These are phyloP conservation scores for Plagodis pulveraria DNA, from an alignment of 2,888 invertebrate genomes.

Conservation along the genomic window DNA sequence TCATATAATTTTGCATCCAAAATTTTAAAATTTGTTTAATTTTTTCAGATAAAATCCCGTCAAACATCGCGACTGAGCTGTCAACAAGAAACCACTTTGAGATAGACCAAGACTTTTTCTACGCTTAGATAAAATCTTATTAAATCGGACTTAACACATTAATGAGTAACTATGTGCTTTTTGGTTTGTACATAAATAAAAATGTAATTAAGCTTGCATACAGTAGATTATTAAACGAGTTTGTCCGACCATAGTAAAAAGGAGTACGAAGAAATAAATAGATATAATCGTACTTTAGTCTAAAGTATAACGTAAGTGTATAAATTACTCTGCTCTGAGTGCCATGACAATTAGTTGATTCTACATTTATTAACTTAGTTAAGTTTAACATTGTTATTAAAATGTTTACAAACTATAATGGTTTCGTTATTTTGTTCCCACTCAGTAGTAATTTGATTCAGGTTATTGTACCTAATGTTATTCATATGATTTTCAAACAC, in stretches of 20 bases:
- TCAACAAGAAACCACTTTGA: slow-evolving; percentile 87
- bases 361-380: slow-evolving; percentile 1
- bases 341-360: background rate
- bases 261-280: too few relatives aligned
- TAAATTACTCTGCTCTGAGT: background rate
- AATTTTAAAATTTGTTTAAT: background rate
- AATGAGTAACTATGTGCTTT: slow-evolving; percentile 1
- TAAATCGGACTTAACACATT: slow-evolving; percentile 12
- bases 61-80: slow-evolving; percentile 91
- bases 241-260: too few relatives aligned
- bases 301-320: background rate
- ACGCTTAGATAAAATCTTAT: slow-evolving; percentile 47
- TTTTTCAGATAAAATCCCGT: slow-evolving; percentile 91
- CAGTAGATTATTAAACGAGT: background rate
- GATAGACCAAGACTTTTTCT: slow-evolving; percentile 74
- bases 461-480: too few relatives aligned
- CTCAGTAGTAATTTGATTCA: too few relatives aligned
- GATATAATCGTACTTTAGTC: too few relatives aligned
- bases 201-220: background rate
- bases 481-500: too few relatives aligned
- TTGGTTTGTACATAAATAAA: slow-evolving; percentile 20
- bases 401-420: slow-evolving; percentile 14
- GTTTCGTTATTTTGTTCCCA: background rate
- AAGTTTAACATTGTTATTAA: slow-evolving; percentile 18
- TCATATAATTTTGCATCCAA: too few relatives aligned